phyloP scores from a whole-genome alignment of 2,888 invertebrate species.

The Elysia crispata region DNA sequence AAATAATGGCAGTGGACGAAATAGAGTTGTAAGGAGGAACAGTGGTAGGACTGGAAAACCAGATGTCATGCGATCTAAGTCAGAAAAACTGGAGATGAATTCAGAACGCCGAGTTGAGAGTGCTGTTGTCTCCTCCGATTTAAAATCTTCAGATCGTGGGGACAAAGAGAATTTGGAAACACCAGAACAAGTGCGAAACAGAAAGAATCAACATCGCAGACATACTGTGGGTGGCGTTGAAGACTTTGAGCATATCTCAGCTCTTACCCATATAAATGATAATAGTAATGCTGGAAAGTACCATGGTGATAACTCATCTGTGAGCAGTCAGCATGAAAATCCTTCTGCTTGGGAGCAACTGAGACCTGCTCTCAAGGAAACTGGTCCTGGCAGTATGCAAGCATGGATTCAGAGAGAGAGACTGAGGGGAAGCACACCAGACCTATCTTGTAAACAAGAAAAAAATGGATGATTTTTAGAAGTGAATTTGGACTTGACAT shows the following conservation, averaged over 20 bases:
- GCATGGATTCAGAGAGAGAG: constrained; percentile 79
- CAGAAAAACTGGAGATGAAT: constrained; percentile 64
- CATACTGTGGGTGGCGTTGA: constrained; percentile 96
- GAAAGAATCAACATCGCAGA: constrained; percentile 80
- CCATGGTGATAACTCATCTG: background rate
- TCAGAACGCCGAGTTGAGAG: constrained; percentile 49
- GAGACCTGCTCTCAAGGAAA: constrained; percentile 66
- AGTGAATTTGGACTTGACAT: too few relatives aligned
- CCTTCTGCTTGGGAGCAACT: constrained; percentile 76
- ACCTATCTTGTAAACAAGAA: constrained; percentile 53
- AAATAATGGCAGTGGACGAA: too few relatives aligned
- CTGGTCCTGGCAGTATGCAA: constrained; percentile 63
- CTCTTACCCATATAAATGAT: constrained; percentile 58
- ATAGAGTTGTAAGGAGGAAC: background rate
- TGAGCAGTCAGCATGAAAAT: background rate
- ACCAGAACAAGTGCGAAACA: constrained; percentile 51
- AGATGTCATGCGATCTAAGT: constrained; percentile 51
- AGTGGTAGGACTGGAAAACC: background rate
- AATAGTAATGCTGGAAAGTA: constrained; percentile 46
- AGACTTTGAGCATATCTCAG: constrained; percentile 84
- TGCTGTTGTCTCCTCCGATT: constrained; percentile 24
- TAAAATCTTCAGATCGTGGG: constrained; percentile 27
- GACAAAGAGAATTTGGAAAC: constrained; percentile 37
- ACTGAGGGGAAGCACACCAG: constrained; percentile 77
- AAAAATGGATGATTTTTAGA: too few relatives aligned